Conservation (phyloP, 2,888 invertebrate genomes). For the Chrysina gloriosa region DNA sequence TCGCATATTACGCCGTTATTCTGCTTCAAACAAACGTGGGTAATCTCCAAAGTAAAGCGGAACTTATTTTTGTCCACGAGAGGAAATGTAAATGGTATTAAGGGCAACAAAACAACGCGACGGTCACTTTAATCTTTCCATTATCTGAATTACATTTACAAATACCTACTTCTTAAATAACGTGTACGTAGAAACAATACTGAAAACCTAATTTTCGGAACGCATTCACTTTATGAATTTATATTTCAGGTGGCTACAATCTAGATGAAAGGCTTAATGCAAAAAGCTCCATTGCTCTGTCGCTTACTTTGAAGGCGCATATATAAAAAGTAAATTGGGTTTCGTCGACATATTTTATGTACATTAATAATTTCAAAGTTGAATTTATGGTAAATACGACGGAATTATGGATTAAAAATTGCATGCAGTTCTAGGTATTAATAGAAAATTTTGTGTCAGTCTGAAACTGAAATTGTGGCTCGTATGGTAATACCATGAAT, state of each 20-base stretch:
- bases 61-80: background rate
- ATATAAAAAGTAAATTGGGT: constrained; percentile 14
- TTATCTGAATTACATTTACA: constrained; percentile 34
- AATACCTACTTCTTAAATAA: constrained; percentile 11
- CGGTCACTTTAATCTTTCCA: constrained; percentile 21
- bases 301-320: background rate
- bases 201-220: background rate
- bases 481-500: too few species aligned
- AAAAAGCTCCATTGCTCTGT: constrained; percentile 1
- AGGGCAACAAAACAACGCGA: constrained; percentile 6
- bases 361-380: background rate
- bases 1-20: constrained; percentile 13
- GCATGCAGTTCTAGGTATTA: background rate
- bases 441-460: too few species aligned
- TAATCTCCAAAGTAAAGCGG: constrained; percentile 12
- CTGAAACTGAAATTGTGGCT: too few species aligned
- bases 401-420: background rate
- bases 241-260: constrained; percentile 14
- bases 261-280: background rate
- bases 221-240: constrained; percentile 12
- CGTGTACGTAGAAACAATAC: background rate
- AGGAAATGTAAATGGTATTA: constrained; percentile 17
- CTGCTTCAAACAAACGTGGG: constrained; percentile 9
- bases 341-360: constrained; percentile 9
- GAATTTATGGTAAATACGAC: background rate